Conservation (phyloP, 2,113 vertebrate species). For the Silurus asotus region DNA sequence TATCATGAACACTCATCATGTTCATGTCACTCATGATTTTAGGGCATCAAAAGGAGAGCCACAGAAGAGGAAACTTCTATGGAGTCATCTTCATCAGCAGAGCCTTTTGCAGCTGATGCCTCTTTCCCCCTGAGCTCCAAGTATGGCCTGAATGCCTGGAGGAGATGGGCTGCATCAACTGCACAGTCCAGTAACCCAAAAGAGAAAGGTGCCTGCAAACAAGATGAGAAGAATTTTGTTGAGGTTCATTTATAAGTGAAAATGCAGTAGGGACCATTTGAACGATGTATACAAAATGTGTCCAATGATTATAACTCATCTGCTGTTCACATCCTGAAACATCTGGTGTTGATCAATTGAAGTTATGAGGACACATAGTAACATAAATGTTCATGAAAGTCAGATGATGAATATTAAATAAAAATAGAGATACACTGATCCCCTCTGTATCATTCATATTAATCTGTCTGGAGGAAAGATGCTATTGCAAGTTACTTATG, state of each 20-base stretch:
- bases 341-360: slow-evolving; percentile 44
- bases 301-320: slow-evolving; percentile 50
- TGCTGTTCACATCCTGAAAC: slow-evolving; percentile 57
- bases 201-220: slow-evolving; percentile 74
- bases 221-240: slow-evolving; percentile 66
- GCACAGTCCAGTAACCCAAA: slow-evolving; percentile 72
- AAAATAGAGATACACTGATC: neutral
- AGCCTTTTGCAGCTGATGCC: slow-evolving; percentile 69
- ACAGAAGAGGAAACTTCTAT: slow-evolving; percentile 76
- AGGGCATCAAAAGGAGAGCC: slow-evolving; percentile 88
- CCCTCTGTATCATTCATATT: neutral
- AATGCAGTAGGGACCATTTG: neutral
- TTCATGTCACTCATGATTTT: slow-evolving; percentile 40
- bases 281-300: slow-evolving; percentile 12
- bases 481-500: neutral
- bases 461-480: neutral
- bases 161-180: slow-evolving; percentile 84
- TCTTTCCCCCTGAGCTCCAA: slow-evolving; percentile 84
- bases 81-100: slow-evolving; percentile 64
- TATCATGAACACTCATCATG: neutral
- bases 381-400: neutral
- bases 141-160: slow-evolving; percentile 92
- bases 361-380: slow-evolving; percentile 47
- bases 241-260: neutral
- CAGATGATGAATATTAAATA: too few relatives aligned